Evolutionary conservation across 2,888 invertebrate genomes (phyloP).

Genomic region (Drosophila suboccidentalis): DNA sequence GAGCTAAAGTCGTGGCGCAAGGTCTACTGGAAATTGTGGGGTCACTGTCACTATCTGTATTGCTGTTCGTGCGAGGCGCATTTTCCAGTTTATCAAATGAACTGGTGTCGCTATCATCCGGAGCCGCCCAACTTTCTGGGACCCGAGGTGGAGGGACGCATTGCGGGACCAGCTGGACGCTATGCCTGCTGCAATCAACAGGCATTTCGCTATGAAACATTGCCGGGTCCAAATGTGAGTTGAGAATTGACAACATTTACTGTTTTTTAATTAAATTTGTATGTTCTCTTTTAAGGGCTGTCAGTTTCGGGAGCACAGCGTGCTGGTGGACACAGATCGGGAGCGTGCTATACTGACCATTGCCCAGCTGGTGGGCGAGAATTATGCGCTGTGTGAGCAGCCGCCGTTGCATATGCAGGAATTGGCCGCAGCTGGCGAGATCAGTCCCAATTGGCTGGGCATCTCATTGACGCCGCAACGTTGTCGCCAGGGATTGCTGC

Average conservation of each 20-base stretch:
- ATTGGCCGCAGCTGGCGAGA: constrained; percentile 62
- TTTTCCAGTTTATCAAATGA: constrained; percentile 92
- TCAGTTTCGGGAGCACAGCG: constrained; percentile 90
- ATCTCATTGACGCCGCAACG: constrained; percentile 84
- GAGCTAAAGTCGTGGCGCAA: constrained; percentile 95
- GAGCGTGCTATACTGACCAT: constrained; percentile 88
- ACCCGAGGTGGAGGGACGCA: constrained; percentile 87
- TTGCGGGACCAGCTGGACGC: constrained; percentile 90
- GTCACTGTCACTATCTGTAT: constrained; percentile 93
- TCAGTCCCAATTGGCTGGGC: constrained; percentile 82
- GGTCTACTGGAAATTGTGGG: constrained; percentile 98
- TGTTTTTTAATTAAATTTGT: neutral
- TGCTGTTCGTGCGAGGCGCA: constrained; percentile 92
- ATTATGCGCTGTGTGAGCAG: constrained; percentile 81
- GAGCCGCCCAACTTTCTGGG: constrained; percentile 92
- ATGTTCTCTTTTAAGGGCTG: constrained; percentile 87
- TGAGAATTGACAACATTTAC: no score
- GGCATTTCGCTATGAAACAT: constrained; percentile 88
- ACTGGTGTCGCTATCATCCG: constrained; percentile 94
- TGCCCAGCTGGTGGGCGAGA: constrained; percentile 83
- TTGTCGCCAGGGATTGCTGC: constrained; percentile 84
- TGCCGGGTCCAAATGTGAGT: constrained; percentile 84
- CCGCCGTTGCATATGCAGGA: constrained; percentile 77
- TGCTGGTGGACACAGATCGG: constrained; percentile 88
- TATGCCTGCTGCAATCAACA: constrained; percentile 96